These are phyloP conservation scores for Himantopus leucocephalus DNA, from an alignment of 2,113 vertebrate genomes.

Conservation along the genomic window DNA sequence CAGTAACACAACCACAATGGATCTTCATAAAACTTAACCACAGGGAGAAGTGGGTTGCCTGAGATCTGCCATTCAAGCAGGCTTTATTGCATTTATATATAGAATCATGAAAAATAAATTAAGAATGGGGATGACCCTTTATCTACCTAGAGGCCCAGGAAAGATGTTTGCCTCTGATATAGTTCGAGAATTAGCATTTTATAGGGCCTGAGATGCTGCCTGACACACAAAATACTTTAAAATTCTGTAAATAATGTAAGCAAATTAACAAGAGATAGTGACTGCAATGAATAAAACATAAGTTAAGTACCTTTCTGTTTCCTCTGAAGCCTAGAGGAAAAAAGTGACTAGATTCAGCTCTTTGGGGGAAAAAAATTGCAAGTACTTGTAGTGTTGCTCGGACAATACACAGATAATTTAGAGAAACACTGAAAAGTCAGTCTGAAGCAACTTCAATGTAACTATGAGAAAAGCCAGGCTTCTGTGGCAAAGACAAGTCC, in stretches of 20 bases:
- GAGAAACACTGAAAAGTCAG: neutral
- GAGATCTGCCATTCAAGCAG: constrained; percentile 30
- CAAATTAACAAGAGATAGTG: constrained; percentile 68
- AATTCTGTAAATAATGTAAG: constrained; percentile 75
- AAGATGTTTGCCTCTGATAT: constrained; percentile 62
- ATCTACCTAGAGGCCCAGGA: constrained; percentile 25
- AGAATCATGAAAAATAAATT: constrained; percentile 66
- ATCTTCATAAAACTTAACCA: constrained; percentile 28
- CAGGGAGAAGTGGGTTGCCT: neutral
- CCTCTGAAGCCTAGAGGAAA: constrained; percentile 41
- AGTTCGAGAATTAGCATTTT: constrained; percentile 65
- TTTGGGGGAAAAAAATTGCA: neutral
- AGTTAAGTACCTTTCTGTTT: constrained; percentile 51
- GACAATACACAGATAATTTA: neutral
- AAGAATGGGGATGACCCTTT: constrained; percentile 52
- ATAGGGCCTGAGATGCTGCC: constrained; percentile 49
- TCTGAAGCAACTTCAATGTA: neutral
- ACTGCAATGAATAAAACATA: constrained; percentile 67
- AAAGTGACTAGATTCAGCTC: constrained; percentile 42
- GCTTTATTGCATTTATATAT: constrained; percentile 53
- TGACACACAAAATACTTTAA: constrained; percentile 64
- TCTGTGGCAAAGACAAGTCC: neutral
- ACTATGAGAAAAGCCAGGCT: neutral
- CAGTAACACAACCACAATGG: constrained; percentile 21
- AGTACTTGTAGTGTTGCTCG: neutral